Base-by-base conservation (phyloP, 1,140 invertebrate species). In the Drosophila truncata region DNA sequence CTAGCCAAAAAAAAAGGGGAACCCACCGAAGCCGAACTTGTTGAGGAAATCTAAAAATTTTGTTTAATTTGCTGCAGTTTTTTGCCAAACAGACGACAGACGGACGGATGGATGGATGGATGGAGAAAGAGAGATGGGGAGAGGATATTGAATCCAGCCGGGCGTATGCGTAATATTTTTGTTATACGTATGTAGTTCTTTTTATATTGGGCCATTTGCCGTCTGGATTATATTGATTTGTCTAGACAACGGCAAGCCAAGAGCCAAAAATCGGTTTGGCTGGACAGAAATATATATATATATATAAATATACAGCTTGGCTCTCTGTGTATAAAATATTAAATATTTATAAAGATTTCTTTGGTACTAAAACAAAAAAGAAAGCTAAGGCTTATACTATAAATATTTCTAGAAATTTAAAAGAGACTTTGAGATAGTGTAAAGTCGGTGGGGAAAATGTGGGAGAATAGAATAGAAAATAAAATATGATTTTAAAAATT, bases 211-310 rank as follows among this genome's bases (percentile, higher is more conserved):
- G 44, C 72, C 23, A 72, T 72, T 72, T 60, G 73, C 75, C 63
- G 83, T 86, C 82, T 86, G 82, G 83, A 86, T 87, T 86, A 86
- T 86, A 86, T 86, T 86, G 82, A 86, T 86, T 86, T 86, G 80
- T 76, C 73, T 76, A 76, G 72, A 76, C 70, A 18, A 60, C 35
- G 50, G 50, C 69, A 72, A 72, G 69, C 64, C 69, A 70, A 71
- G 52, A 27, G 66, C 67, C 69, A 72, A 41, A 47, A 37, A 71
- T 71, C 50, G 49, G 33, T 33, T 63, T 59, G 33, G 14, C 9
- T 13, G 50, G 9, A 20, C 4, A 59, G 8, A 44, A 42, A 58
- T 8, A 31, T 8, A 29, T 16, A 18, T 4, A 41, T 31, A 25
- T n/a, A 13, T 6, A 27, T 47, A n/a, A 11, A 27, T 49, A 14